Evolutionary conservation across 2,888 invertebrate species (phyloP), one percentile per base, ranked within the genome.

Genomic region (Agelastica alni): DNA sequence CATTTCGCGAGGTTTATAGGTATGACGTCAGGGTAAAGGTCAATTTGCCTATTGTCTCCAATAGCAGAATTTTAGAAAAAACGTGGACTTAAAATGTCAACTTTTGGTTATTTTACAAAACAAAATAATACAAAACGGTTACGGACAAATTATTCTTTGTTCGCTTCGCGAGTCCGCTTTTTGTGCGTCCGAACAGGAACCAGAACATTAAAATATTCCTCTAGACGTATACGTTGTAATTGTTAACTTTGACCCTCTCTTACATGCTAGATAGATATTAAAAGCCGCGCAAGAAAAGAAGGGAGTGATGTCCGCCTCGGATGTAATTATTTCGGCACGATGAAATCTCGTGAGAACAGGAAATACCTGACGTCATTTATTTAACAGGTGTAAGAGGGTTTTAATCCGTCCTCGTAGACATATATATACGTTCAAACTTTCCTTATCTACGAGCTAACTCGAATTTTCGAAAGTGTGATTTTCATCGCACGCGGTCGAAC

Each of bases 311-410:
- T 70, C 71, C 70, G 71, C 64, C n/a, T 71, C 70, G 71, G 72
- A 72, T 70, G 71, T 74, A 74, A 74, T 74, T 74, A 74, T 74
- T 73, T 74, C 71, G 71, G 70, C 67, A 73, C 75, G 75, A 75
- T 75, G 75, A 70, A 71, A 75, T 75, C 75, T 75, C 74, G 75
- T 75, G 75, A 75, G 75, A 75, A 75, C 75, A 74, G 75, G 75
- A 75, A 75, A 69, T 71, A 63, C 59, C 61, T 73, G 73, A 74
- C 73, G 74, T 74, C 73, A 74, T 68, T n/a, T n/a, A n/a, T n/a
- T 65, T 62, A 70, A 70, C 72, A 74, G 73, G 72, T 73, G 73
- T 68, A 69, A 67, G n/a, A n/a, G 68, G 72, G 72, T 69, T 70
- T 69, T 68, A 71, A 72, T 70, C 71, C 68, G 70, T 51, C 7